Conservation (phyloP, 2,113 vertebrate species). For the Poicephalus gulielmi region DNA sequence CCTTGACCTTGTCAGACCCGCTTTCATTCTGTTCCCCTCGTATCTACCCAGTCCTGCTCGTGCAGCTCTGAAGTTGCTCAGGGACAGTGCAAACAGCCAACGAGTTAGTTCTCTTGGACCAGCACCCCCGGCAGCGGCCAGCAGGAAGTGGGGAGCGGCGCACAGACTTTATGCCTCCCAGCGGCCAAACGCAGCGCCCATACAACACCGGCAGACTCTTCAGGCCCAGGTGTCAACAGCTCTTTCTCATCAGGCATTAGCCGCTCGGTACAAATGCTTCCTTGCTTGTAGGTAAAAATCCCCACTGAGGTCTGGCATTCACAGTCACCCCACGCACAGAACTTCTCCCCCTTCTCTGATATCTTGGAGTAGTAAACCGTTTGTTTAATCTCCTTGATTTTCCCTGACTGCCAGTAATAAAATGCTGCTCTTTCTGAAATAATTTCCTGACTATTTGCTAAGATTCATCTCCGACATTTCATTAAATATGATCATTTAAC, state of each 20-base stretch:
- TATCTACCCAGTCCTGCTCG: not conserved
- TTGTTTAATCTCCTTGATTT: conserved; percentile 80
- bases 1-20: not conserved
- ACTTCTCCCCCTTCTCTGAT: not conserved
- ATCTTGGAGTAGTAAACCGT: conserved; percentile 59
- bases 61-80: not conserved
- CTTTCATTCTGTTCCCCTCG: not conserved
- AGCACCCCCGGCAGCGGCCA: fast-evolving
- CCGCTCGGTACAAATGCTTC: fast-evolving
- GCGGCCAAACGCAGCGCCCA: fast-evolving
- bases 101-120: not conserved
- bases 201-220: fast-evolving
- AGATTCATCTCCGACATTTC: conserved; percentile 89
- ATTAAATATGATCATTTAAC: conserved; percentile 91
- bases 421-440: conserved; percentile 81
- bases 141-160: fast-evolving
- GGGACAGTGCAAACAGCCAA: not conserved
- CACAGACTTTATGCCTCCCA: fast-evolving
- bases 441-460: conserved; percentile 85
- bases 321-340: not conserved
- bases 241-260: not conserved
- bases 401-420: conserved; percentile 73
- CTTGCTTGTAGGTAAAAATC: fast-evolving
- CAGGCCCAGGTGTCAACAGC: not conserved
- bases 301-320: not conserved